A percentile compares a stretch with the other conserved stretches of the same genome.
phyloP scores from a whole-genome alignment of 2,113 vertebrate genomes.

The Bujurquina vittata region DNA sequence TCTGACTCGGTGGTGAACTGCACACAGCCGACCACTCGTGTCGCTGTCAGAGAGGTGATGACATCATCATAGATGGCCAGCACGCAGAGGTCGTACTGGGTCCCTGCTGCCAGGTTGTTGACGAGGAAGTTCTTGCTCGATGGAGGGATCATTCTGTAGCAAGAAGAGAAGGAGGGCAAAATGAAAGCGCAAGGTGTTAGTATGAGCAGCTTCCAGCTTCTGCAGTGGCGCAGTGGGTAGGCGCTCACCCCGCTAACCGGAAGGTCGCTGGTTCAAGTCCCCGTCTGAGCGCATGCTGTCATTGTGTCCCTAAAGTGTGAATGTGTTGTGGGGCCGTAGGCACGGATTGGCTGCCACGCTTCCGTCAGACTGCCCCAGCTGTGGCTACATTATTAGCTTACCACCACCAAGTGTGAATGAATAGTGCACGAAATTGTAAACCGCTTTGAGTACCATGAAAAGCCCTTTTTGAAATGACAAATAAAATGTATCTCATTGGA shows the following conservation, averaged over 20 bases:
- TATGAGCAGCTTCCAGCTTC: not conserved
- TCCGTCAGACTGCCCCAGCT: too few species aligned
- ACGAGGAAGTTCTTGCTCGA: slow-evolving; percentile 98
- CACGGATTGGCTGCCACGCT: too few species aligned
- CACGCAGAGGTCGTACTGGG: slow-evolving; percentile 94
- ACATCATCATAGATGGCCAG: slow-evolving; percentile 97
- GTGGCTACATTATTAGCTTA: too few species aligned
- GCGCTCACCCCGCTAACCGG: too few species aligned
- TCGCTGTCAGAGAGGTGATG: slow-evolving; percentile 96
- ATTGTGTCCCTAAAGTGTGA: too few species aligned
- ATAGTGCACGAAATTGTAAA: too few species aligned
- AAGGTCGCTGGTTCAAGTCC: too few species aligned
- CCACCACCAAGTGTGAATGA: too few species aligned
- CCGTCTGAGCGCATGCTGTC: too few species aligned
- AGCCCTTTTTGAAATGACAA: not conserved
- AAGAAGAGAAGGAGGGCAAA: not conserved
- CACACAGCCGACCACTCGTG: slow-evolving; percentile 94
- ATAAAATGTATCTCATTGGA: not conserved
- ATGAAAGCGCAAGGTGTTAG: not conserved
- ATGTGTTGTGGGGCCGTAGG: too few species aligned
- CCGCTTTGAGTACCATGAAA: too few species aligned
- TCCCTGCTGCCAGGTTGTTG: slow-evolving; percentile 96
- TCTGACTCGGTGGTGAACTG: slow-evolving; percentile 97
- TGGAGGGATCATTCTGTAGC: slow-evolving; percentile 95
- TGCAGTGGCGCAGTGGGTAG: too few species aligned